Percentiles rank a stretch among this genome's conserved stretches.
These are phyloP conservation scores for Euleptes europaea DNA, from an alignment of 2,113 vertebrate genomes.

Conservation along the genomic window DNA sequence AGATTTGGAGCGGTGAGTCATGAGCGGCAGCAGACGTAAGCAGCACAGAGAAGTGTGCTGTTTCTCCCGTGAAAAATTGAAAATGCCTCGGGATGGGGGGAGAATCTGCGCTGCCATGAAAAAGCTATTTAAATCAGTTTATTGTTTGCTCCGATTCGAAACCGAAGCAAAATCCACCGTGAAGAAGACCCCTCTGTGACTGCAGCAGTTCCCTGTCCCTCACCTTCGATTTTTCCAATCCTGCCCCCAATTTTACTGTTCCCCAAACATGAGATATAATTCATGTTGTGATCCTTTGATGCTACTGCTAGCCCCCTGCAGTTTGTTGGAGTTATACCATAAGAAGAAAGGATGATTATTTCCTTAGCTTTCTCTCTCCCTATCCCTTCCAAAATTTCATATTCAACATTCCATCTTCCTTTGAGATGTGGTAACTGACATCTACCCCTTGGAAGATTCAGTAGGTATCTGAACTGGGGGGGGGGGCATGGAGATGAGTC, in stretches of 20 bases:
- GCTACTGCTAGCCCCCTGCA: no score
- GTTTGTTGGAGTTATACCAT: not conserved
- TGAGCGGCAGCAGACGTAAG: no score
- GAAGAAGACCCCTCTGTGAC: no score
- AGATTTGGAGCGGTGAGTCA: no score
- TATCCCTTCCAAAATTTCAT: not conserved
- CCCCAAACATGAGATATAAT: not conserved
- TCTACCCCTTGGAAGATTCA: not conserved
- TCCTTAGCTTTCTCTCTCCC: not conserved
- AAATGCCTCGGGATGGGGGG: no score
- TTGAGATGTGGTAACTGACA: not conserved
- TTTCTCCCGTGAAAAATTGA: no score
- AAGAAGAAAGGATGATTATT: not conserved
- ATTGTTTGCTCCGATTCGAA: no score
- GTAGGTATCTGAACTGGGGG: not conserved
- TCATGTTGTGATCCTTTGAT: not conserved
- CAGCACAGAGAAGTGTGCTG: no score
- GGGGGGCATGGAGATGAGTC: no score
- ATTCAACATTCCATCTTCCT: not conserved
- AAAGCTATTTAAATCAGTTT: no score
- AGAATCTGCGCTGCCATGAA: no score
- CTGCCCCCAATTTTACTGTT: not conserved
- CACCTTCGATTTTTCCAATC: not conserved
- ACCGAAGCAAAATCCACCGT: no score
- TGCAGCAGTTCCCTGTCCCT: not conserved